These are phyloP conservation scores for Poecilia picta DNA, from an alignment of 2,797 vertebrate genomes.

Conservation along the genomic window DNA sequence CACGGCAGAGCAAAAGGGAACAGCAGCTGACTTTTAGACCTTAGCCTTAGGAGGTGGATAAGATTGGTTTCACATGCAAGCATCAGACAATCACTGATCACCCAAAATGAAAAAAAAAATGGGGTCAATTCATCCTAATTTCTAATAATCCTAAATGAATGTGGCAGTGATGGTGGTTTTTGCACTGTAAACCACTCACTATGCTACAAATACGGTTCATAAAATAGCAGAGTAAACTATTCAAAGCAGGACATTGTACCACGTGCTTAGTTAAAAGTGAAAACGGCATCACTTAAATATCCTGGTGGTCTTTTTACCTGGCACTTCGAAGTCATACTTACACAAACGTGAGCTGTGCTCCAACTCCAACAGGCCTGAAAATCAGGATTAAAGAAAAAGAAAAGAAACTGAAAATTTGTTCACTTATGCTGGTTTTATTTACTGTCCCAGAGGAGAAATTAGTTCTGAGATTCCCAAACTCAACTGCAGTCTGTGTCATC, in stretches of 20 bases:
- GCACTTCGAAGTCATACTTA: conserved; percentile 12
- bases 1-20: no score
- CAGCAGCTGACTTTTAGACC: no score
- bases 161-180: neutral
- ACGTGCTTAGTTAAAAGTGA: neutral
- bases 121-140: no score
- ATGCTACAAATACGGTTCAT: neutral
- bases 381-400: neutral
- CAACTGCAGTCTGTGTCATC: neutral
- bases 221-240: neutral
- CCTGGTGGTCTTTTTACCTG: neutral
- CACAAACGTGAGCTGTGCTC: conserved; percentile 8
- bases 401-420: neutral
- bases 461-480: neutral
- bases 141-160: neutral
- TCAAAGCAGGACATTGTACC: neutral
- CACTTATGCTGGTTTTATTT: neutral
- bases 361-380: conserved; percentile 11
- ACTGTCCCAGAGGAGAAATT: neutral
- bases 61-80: no score
- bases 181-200: neutral
- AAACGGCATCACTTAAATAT: neutral
- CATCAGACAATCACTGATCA: no score
- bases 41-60: no score
- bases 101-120: no score